Percentiles rank a stretch among this genome's conserved stretches.
These are phyloP conservation scores for Hylaeus anthracinus DNA, from an alignment of 1,140 invertebrate species.

Conservation along the genomic window DNA sequence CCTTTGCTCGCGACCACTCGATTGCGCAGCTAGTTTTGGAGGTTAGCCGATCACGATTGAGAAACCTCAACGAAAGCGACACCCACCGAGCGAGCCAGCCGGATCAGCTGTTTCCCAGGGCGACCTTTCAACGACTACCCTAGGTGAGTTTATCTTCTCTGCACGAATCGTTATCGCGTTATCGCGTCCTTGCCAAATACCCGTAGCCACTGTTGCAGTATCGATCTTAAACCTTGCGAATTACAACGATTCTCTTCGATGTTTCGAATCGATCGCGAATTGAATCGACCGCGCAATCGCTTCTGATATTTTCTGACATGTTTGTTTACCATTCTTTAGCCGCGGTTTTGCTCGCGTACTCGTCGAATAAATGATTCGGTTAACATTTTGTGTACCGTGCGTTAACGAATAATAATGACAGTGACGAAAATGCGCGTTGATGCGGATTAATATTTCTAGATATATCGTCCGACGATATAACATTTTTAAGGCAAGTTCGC, in stretches of 20 bases:
- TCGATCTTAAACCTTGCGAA: background rate
- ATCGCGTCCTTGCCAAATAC: background rate
- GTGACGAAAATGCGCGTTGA: too few relatives aligned
- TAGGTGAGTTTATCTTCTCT: constrained; percentile 14
- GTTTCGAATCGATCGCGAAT: background rate
- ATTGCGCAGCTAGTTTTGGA: constrained; percentile 48
- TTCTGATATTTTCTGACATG: background rate
- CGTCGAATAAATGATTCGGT: too few relatives aligned
- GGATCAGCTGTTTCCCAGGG: constrained; percentile 62
- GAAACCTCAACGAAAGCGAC: constrained; percentile 58
- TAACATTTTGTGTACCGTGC: too few relatives aligned
- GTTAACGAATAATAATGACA: too few relatives aligned
- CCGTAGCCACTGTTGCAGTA: background rate
- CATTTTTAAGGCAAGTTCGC: too few relatives aligned
- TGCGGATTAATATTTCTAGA: too few relatives aligned
- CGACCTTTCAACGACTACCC: constrained; percentile 46
- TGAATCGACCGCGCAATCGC: background rate
- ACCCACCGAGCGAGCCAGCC: constrained; percentile 50
- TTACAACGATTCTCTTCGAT: too few relatives aligned
- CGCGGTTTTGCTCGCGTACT: too few relatives aligned
- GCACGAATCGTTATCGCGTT: background rate
- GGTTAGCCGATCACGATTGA: constrained; percentile 47
- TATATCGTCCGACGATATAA: too few relatives aligned
- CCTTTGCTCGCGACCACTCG: background rate
- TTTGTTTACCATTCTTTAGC: too few relatives aligned